Base-by-base conservation (phyloP, 2,113 vertebrate genomes). In the Odobenus rosmarus region DNA sequence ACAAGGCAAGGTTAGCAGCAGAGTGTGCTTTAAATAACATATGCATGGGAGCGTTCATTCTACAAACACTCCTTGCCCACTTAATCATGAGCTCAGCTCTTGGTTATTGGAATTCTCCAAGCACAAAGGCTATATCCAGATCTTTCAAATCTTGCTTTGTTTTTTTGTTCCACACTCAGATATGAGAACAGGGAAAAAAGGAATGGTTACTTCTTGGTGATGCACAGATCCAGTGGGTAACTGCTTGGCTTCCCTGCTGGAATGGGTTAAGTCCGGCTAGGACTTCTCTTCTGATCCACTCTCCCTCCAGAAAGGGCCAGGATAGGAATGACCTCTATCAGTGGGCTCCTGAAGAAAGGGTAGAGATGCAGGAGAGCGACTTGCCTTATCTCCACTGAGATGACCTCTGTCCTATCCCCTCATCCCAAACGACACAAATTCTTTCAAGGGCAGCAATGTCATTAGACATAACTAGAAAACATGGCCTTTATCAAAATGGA, bases 151-250 rank as follows among this genome's bases (percentile, higher is more conserved):
- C 69, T 36, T 67, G 69, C 83, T 67, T 84, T 61, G 55, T 83
- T 69, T 57, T 94, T 96, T 93, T 96, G 76, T 95, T 95, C 71
- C 64, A 88, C 49, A 55, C 24, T 59, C 76, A 64, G 71, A 90
- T 59, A 26, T 10, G 57, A 81, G 76, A 80, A 90, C 33, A 96
- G 33, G 46, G 85, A 83, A 62, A 64, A 88, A 79, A 82, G 83
- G 62, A 16, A 14, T 0, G n/a, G 80, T 77, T 42, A 94, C 31
- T 89, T 97, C 94, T 71, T 1, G 0, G 67, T 61, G 88, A 79
- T 8, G 3, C 67, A 69, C 53, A 86, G 42, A 80, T 55, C 28
- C 26, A 39, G 59, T 1, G 0, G 28, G 6, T n/a, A 53, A 64
- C 24, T 9, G 28, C 57, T 67, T 9, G 18, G 62, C 84, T 81